Conservation (phyloP, 2,888 invertebrate genomes). For the Cryptus armator region DNA sequence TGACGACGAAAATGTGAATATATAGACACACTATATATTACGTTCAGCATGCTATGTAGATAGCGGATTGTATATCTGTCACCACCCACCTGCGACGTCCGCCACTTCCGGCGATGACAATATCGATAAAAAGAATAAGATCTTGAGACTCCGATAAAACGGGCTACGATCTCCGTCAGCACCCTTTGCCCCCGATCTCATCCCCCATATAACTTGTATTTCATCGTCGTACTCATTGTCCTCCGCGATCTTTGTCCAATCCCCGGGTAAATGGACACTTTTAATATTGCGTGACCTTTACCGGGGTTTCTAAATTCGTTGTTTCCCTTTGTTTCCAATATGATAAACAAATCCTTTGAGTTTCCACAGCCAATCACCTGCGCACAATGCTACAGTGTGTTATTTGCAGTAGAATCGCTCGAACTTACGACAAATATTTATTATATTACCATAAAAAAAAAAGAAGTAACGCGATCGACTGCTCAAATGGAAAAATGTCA, state of each 20-base stretch:
- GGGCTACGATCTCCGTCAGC: slow-evolving; percentile 13
- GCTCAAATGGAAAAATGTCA: not conserved
- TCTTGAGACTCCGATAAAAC: slow-evolving; percentile 27
- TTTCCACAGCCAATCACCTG: not conserved
- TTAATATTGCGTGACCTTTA: slow-evolving; percentile 4
- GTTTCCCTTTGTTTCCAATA: not conserved
- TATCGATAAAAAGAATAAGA: slow-evolving; percentile 22
- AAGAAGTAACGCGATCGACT: not conserved
- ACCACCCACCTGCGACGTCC: slow-evolving; percentile 14
- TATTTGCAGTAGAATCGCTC: not conserved
- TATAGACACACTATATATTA: slow-evolving; percentile 12
- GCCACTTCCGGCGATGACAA: slow-evolving; percentile 16
- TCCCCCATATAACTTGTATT: not conserved
- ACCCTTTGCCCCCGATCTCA: not conserved
- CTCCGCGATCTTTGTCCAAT: slow-evolving; percentile 6
- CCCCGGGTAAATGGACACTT: slow-evolving; percentile 3
- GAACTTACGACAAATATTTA: not conserved
- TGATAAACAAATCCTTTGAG: slow-evolving; percentile 14
- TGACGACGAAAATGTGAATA: slow-evolving; percentile 25
- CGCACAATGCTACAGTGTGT: not conserved
- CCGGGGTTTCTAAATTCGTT: not conserved
- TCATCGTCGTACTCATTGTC: slow-evolving; percentile 27
- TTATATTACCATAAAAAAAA: not conserved
- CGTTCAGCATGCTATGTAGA: not conserved
- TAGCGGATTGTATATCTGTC: slow-evolving; percentile 8